Base-by-base conservation (phyloP, 2,113 vertebrate species). In the Dasyprocta punctata region DNA sequence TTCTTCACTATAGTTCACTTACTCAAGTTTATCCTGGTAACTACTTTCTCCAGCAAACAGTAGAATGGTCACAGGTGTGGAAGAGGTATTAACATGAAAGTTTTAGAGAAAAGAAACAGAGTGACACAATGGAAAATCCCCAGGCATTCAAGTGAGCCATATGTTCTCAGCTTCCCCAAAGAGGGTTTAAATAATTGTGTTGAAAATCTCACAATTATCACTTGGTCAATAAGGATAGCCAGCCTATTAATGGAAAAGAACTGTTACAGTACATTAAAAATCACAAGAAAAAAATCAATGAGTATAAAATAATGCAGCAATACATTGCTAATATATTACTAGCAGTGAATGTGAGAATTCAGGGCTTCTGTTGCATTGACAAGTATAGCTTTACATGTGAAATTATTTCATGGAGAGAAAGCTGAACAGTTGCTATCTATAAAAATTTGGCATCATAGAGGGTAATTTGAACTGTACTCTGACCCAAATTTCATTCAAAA, bases 401-500 rank as follows among this genome's bases (percentile, higher is more conserved):
- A 96, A 92, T 89, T 77, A 94, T 84, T 87, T 85, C 71, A 36
- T 20, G 44, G 73, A 87, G 7, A 73, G 41, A 69, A 78, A 56
- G 30, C 82, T 49, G 65, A 90, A 22, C 81, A 60, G 80, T 78
- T 88, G 20, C 69, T 94, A 13, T 92, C 75, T 78, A 33, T 95
- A 92, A 97, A 94, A 93, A 83, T 83, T 85, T 88, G 58, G 30
- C 87, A 71, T 73, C 89, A 36, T 54, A 86, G 83, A 97, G 17
- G 58, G 19, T 47, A 96, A 88, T 47, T 78, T 95, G 85, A 96
- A 96, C 89, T 65, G 28, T 71, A 67, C 24, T 67, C 30, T 97
- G 90, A 96, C 88, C 87, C 71, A n/a, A 56, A 91, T 92, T 97
- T 96, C 85, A 96, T 73, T 97, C 94, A 94, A 91, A 94, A 65